Conservation (phyloP, 2,113 vertebrate genomes). For the Phasianus colchicus region DNA sequence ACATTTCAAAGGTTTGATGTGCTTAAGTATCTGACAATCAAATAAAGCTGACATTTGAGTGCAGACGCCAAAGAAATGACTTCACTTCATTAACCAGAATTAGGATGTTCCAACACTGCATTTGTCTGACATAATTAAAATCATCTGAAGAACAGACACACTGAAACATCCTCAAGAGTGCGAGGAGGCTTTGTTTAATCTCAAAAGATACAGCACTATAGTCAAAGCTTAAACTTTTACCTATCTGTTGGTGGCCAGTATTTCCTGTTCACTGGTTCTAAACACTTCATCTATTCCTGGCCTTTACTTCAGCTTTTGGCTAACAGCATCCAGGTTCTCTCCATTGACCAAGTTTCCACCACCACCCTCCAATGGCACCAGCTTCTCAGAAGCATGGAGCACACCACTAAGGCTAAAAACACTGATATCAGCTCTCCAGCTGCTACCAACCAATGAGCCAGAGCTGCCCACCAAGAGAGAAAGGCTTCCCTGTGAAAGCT, state of each 20-base stretch:
- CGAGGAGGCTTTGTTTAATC: neutral
- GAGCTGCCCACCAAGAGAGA: neutral
- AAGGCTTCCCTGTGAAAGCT: neutral
- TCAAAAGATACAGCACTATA: neutral
- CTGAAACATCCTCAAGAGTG: neutral
- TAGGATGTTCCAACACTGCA: neutral
- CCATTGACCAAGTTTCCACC: neutral
- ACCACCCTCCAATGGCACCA: rapidly evolving
- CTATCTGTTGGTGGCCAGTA: neutral
- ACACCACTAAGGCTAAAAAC: neutral
- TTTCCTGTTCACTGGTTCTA: neutral
- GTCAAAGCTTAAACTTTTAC: neutral
- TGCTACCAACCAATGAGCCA: neutral
- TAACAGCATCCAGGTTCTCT: neutral
- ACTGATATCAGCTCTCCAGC: neutral
- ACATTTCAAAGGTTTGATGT: neutral
- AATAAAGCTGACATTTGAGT: neutral
- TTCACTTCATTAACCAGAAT: neutral
- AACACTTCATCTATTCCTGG: neutral
- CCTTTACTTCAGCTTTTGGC: neutral
- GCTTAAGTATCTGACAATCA: neutral
- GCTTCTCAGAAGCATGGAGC: neutral
- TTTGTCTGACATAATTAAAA: neutral
- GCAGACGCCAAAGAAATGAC: neutral
- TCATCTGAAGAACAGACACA: neutral